Conservation (phyloP, 2,113 vertebrate genomes). For the Dendropsophus ebraccatus region DNA sequence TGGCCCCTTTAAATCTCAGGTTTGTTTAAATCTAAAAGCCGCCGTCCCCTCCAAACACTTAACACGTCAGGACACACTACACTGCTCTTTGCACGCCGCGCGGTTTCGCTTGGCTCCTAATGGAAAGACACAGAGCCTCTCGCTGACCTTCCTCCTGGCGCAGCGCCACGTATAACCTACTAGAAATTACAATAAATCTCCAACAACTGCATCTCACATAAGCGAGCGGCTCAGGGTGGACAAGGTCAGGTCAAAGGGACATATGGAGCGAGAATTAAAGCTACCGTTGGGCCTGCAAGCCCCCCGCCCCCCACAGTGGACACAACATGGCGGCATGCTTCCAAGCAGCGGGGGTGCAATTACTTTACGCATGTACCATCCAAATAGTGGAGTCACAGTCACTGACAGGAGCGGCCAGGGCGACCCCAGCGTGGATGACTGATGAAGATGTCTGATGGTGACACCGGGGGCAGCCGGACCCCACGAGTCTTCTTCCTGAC, state of each 20-base stretch:
- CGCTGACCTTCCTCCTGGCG: conserved; percentile 37
- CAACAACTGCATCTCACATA: conserved; percentile 41
- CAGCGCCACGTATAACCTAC: conserved; percentile 13
- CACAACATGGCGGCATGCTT: not conserved
- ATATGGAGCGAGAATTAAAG: conserved; percentile 53
- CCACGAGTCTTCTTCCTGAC: not conserved
- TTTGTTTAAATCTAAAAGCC: not conserved
- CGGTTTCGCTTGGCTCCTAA: not conserved
- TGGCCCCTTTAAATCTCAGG: not conserved
- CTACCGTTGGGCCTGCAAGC: not conserved
- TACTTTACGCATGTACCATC: too few relatives aligned
- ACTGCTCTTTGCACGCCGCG: not conserved
- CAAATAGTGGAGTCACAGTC: too few relatives aligned
- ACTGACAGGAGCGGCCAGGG: too few relatives aligned
- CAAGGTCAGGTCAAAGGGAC: conserved; percentile 56
- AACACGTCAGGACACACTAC: not conserved
- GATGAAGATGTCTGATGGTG: not conserved
- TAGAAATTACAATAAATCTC: conserved; percentile 51
- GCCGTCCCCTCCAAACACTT: not conserved
- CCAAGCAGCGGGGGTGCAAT: not conserved
- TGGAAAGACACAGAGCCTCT: not conserved
- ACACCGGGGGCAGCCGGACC: not conserved
- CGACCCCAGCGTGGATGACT: too few relatives aligned
- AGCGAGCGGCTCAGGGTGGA: conserved; percentile 42
- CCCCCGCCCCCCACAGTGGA: not conserved